phyloP scores from a whole-genome alignment of 2,797 vertebrate species.

The Vireo griseus region DNA sequence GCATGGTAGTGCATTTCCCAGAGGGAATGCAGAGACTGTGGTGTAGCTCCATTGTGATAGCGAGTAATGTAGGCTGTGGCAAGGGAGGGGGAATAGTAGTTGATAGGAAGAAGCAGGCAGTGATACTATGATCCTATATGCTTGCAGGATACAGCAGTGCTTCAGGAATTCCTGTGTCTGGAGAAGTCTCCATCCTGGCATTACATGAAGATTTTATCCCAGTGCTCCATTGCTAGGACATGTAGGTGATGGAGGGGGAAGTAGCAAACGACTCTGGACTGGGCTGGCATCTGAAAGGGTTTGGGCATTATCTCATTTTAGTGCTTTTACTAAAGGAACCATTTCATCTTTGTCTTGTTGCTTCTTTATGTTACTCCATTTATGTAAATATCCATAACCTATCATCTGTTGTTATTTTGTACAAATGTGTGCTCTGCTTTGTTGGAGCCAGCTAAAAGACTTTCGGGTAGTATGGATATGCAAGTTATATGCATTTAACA shows the following conservation, averaged over 20 bases:
- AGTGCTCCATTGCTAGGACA: neutral
- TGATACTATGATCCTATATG: fast-evolving
- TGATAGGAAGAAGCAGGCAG: neutral
- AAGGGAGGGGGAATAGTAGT: neutral
- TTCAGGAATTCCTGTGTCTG: neutral
- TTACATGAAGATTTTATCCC: neutral
- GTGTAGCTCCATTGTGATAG: neutral
- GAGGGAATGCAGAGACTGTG: neutral
- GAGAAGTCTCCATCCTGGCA: neutral
- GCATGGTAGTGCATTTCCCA: neutral
- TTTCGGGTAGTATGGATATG: neutral
- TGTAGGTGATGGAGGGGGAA: neutral
- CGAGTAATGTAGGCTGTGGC: neutral
- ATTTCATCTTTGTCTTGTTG: neutral
- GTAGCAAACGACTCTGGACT: neutral
- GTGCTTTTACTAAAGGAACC: neutral
- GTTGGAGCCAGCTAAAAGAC: neutral
- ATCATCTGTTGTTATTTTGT: neutral
- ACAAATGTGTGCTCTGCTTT: neutral
- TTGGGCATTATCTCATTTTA: neutral
- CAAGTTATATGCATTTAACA: neutral
- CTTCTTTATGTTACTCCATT: neutral
- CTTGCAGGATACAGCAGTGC: neutral
- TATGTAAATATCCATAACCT: neutral
- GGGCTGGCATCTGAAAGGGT: neutral